Evolutionary conservation across 2,113 vertebrate species (phyloP), one percentile per base, ranked within the genome.

Genomic region (Centropus unirufus): DNA sequence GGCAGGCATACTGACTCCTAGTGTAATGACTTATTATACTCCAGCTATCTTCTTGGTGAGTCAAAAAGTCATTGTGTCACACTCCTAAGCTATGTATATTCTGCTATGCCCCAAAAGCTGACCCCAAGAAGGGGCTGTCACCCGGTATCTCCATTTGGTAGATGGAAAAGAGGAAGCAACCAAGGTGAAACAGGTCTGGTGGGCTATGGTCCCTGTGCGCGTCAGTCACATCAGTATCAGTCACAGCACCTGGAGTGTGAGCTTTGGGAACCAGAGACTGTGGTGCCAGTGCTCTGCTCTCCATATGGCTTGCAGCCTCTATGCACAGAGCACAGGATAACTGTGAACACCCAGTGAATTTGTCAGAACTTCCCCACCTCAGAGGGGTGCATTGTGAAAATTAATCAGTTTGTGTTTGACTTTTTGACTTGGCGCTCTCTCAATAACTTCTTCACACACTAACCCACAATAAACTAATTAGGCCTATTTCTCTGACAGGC

Each of bases 371-470:
- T 96, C 93, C 92, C 95, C 96, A 96, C 79, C 93, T 96, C 94
- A 93, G 95, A 96, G 95, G 92, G 95, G 96, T 96, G 95, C 95
- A 95, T 94, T 95, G 95, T 96, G 96, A 95, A 97, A 97, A 97
- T 97, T 96, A 97, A 96, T 96, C 96, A 96, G 94, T 96, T 96
- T 96, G 93, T 97, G 96, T 96, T 97, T 96, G 92, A 97, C 95
- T 97, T 96, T 94, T 96, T 90, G 90, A 87, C 87, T 93, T 95
- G 92, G 84, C 84, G 0, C 57, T 92, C 75, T 75, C 92, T 91
- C 93, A 95, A 82, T 81, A 95, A 87, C 68, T 93, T 88, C 96
- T 95, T 93, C 83, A 93, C 90, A 90, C 93, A 97, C 83, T 94
- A 96, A 93, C 57, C 95, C 96, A 96, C 96, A 96, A 83, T 95